Conservation (phyloP, 2,113 vertebrate genomes). For the Nasalis larvatus region DNA sequence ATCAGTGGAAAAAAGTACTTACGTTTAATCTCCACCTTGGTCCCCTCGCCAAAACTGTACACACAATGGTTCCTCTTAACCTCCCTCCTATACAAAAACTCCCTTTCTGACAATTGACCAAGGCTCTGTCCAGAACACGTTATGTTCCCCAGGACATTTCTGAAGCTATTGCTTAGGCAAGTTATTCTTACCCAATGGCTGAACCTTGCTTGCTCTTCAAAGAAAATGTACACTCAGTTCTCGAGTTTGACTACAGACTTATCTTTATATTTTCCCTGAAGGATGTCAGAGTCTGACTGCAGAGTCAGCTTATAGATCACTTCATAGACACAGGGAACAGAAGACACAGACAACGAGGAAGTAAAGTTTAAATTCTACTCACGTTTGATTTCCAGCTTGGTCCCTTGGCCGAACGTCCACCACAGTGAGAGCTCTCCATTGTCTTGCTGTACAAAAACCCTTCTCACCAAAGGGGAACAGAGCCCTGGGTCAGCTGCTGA, state of each 20-base stretch:
- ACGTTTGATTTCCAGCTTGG: conserved; percentile 70
- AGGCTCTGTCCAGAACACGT: neutral
- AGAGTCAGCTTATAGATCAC: neutral
- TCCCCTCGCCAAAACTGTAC: conserved; percentile 36
- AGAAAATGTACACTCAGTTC: neutral
- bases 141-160: neutral
- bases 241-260: neutral
- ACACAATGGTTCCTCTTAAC: conserved; percentile 43
- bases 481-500: neutral
- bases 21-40: conserved; percentile 59
- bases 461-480: conserved; percentile 27
- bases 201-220: neutral
- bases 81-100: conserved; percentile 58
- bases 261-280: neutral
- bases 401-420: conserved; percentile 43
- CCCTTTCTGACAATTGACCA: neutral
- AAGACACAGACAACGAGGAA: neutral
- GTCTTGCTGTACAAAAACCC: conserved; percentile 44
- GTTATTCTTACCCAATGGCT: neutral
- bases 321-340: neutral
- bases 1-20: conserved; percentile 35
- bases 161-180: neutral
- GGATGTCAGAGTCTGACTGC: neutral
- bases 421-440: conserved; percentile 51
- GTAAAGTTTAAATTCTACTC: conserved; percentile 58